Evolutionary conservation across 2,888 invertebrate species (phyloP), one percentile per base, ranked within the genome.

Genomic region (Oegoconia quadripuncta): DNA sequence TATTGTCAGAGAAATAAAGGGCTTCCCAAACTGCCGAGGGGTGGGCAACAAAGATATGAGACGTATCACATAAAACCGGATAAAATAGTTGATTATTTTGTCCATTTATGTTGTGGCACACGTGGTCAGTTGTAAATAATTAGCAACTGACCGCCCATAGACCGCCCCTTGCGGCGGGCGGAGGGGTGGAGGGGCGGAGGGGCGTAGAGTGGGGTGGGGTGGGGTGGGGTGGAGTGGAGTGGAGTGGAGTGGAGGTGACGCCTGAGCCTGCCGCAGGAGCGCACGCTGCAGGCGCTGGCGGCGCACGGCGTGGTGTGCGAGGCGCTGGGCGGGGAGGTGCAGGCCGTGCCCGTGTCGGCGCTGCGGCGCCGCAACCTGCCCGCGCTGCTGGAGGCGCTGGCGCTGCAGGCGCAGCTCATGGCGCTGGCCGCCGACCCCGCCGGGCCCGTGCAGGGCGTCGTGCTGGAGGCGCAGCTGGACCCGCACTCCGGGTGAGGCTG

Each of bases 291-390:
- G 15, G 92, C 93, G 73, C 84, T 99, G 9, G 77, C 95, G 1
- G 89, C 93, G 57, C 90, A 94, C 66, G 97, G 95, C 4, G 84
- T 99, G 7, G 88, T 93, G 16, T 90, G 96, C 28, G 99, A 99
- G 76, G 93, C 93, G 11, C 74, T 92, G 37, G 98, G 98, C 0
- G 99, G 99, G 0, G 97, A 98, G 44, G 89, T 96, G 1, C 98
- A 98, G 78, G 92, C 93, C 2, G 92, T 99, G 37, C 92, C 94
- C 0, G 92, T 99, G 43, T 99, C 99, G 0, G 99, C 99, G 0
- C 82, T 97, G 0, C 93, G 95, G 75, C 92, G 92, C 39, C 91
- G 90, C 3, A 95, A 97, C 74, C 76, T 99, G 17, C 88, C 92
- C 38, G 81, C 90, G 1, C 81, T 99, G 35, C 92, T 94, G 33